Percentiles rank a stretch among this genome's conserved stretches.
These are phyloP conservation scores for Oscheius myriophilus DNA, from an alignment of 2,888 invertebrate genomes.

Conservation along the genomic window DNA sequence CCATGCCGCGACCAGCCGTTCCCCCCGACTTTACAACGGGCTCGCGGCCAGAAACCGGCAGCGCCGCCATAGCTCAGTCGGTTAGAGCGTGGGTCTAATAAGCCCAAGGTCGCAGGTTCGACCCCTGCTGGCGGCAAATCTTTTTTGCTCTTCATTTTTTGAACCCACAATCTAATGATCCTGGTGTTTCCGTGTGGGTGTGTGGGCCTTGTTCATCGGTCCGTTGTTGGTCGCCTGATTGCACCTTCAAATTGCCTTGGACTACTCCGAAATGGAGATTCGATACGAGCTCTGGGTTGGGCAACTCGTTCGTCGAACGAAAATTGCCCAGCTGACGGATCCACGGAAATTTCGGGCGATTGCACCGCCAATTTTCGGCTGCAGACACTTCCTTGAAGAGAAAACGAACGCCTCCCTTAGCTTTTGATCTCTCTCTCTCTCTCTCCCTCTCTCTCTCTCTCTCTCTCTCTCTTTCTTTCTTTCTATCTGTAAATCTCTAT, in stretches of 20 bases:
- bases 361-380: background rate
- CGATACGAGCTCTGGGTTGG: slow-evolving; percentile 19
- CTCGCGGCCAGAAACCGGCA: too few species aligned
- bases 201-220: too few species aligned
- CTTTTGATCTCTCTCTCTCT: background rate
- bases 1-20: too few species aligned
- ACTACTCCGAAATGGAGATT: slow-evolving; percentile 28
- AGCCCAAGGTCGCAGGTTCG: slow-evolving; percentile 70
- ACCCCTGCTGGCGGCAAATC: slow-evolving; percentile 69
- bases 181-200: too few species aligned
- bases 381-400: background rate
- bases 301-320: slow-evolving; percentile 24
- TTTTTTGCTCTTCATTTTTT: slow-evolving; percentile 34
- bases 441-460: background rate
- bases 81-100: slow-evolving; percentile 71
- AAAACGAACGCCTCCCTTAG: background rate
- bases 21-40: too few species aligned
- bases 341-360: slow-evolving; percentile 7
- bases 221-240: slow-evolving; percentile 24
- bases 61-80: slow-evolving; percentile 69
- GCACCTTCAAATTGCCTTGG: slow-evolving; percentile 32
- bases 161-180: too few species aligned
- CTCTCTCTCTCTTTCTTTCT: background rate
- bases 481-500: background rate
- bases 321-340: slow-evolving; percentile 12